Percentiles rank a stretch among this genome's conserved stretches.
These are phyloP conservation scores for Panurus biarmicus DNA, from an alignment of 2,113 vertebrate genomes.

Conservation along the genomic window DNA sequence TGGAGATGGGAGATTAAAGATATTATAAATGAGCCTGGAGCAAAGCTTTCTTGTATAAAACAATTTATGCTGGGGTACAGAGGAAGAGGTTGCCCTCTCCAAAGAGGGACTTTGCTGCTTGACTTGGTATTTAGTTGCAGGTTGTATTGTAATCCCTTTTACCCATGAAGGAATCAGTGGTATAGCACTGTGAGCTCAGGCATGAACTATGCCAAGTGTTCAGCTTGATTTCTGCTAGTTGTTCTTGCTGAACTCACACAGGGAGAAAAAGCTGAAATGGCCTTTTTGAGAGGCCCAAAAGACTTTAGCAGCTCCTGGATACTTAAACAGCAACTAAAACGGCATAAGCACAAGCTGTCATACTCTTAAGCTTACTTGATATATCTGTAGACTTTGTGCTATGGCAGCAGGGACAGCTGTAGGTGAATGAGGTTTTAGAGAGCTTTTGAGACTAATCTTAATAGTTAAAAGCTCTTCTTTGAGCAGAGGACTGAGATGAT, in stretches of 20 bases:
- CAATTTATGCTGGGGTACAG: background rate
- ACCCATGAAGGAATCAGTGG: background rate
- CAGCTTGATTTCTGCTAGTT: background rate
- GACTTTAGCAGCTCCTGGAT: background rate
- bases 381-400: background rate
- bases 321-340: background rate
- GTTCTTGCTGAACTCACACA: accelerated
- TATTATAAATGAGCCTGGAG: background rate
- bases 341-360: background rate
- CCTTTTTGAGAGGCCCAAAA: background rate
- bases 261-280: background rate
- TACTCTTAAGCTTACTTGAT: background rate
- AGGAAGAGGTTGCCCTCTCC: background rate
- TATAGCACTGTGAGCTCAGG: background rate
- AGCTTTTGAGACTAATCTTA: background rate
- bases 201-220: background rate
- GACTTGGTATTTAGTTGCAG: background rate
- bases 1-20: background rate
- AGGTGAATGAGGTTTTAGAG: background rate
- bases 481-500: background rate
- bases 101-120: background rate
- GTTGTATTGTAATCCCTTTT: background rate
- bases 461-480: background rate
- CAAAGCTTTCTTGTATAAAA: background rate
- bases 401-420: accelerated